Percentiles rank a stretch among this genome's conserved stretches.
Conservation (phyloP, 2,113 vertebrate genomes). For the Cynoglossus semilaevis region DNA sequence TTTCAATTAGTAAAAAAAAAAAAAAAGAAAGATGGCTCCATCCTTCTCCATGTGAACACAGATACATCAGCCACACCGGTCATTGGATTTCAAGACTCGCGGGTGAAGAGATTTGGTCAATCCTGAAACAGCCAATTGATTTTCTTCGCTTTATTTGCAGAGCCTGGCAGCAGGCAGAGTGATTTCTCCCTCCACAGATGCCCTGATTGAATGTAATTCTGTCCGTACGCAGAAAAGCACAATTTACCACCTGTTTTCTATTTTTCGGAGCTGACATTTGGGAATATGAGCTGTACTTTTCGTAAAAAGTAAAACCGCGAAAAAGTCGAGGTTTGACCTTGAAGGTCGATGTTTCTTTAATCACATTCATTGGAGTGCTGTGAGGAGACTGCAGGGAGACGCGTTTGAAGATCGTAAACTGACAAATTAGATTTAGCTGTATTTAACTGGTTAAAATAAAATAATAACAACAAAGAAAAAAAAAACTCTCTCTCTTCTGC, state of each 20-base stretch:
- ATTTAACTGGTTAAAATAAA: neutral
- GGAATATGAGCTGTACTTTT: constrained; percentile 37
- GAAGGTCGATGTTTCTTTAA: constrained; percentile 7
- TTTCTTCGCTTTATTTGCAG: constrained; percentile 59
- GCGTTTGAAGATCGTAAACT: constrained; percentile 26
- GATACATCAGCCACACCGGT: constrained; percentile 46
- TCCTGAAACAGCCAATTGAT: constrained; percentile 60
- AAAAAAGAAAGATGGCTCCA: constrained; percentile 34
- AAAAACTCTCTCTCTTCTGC: too few relatives aligned
- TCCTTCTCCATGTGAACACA: constrained; percentile 42
- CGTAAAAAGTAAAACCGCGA: constrained; percentile 3
- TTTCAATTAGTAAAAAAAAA: constrained; percentile 42
- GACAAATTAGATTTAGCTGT: constrained; percentile 31
- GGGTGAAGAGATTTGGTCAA: constrained; percentile 57
- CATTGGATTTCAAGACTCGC: constrained; percentile 53
- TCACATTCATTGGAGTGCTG: neutral
- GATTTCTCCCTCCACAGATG: constrained; percentile 36
- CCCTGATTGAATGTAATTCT: constrained; percentile 63
- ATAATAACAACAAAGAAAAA: too few relatives aligned
- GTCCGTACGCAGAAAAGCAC: constrained; percentile 39
- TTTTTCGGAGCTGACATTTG: constrained; percentile 58
- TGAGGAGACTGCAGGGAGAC: constrained; percentile 20
- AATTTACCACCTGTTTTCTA: constrained; percentile 60
- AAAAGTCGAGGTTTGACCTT: constrained; percentile 3
- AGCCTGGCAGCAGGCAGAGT: constrained; percentile 39